Evolutionary conservation across 1,140 invertebrate genomes (phyloP), one percentile per base, ranked within the genome.

Genomic region (Drosophila mojavensis): DNA sequence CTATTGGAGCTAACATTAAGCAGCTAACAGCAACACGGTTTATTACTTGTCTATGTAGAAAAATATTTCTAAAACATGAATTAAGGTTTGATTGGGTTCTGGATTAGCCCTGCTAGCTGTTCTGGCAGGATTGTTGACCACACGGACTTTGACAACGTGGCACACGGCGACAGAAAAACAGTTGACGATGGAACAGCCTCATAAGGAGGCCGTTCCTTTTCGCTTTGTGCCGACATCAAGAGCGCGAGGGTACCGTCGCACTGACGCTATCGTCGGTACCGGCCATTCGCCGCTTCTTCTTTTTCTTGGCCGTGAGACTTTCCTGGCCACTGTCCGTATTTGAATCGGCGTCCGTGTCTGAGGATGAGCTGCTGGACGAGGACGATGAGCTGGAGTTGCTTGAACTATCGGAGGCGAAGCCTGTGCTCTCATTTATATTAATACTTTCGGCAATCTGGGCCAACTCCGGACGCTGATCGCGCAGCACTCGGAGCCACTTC

Each of bases 331-430:
- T 97, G 62, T 97, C 96, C 58, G 93, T 94, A 61, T 93, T 93
- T 0, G 94, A 93, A n/a, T 81, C 83, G 17, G 55, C 78, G 7
- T 75, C 94, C 51, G 94, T 95, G 17, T 95, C 94, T 53, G 94
- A 94, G 51, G 95, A 95, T 84, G 95, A 95, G 26, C 93, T 94
- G 72, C 93, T 93, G 61, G 93, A 94, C 15, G 94, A 95, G 2
- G 97, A 97, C 60, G 96, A 97, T 51, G 96, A 97, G 41, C 96
- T 97, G 9, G 97, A 98, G 77, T 97, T 97, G 83, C 97, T 98
- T 0, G 97, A 98, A 75, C 97, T 98, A 93, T 99, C 98, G 4
- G 98, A 99, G 10, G 98, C 98, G 30, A 99, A 95, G 6, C 98
- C 98, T 11, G 97, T 98, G 50, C 96, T 95, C 90, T 96, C 94